Evolutionary conservation across 2,113 vertebrate genomes (phyloP).

Genomic region (Mustela nigripes): DNA sequence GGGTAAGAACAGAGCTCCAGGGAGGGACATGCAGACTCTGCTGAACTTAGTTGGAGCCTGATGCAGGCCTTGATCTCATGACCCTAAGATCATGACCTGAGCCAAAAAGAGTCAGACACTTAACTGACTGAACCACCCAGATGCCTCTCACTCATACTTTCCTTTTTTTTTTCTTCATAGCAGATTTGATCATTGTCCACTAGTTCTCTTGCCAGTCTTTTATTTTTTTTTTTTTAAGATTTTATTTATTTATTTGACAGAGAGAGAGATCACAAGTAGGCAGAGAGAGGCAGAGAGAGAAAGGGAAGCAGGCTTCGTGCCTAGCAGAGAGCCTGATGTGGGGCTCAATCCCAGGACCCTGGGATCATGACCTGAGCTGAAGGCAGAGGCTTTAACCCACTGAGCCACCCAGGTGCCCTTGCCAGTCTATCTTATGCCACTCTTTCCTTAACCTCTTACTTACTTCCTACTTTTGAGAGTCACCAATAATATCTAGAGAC

Average conservation of each 20-base stretch:
- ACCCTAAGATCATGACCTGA: neutral
- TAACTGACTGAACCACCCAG: neutral
- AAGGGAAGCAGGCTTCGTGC: no score
- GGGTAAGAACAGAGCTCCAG: neutral
- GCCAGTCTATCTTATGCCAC: neutral
- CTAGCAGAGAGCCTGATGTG: no score
- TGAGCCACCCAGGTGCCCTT: no score
- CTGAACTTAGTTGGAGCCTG: neutral
- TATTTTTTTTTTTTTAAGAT: no score
- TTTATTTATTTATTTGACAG: no score
- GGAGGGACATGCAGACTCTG: neutral
- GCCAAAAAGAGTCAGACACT: neutral
- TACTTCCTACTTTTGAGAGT: neutral
- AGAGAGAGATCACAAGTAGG: no score
- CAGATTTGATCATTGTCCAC: neutral
- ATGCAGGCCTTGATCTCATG: neutral
- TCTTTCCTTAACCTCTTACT: neutral
- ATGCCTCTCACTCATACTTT: neutral
- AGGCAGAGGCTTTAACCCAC: no score
- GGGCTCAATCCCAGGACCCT: no score
- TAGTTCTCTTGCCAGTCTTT: neutral
- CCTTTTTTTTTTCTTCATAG: neutral
- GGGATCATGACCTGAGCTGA: no score
- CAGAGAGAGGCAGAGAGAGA: no score
- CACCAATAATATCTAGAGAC: neutral